These are phyloP conservation scores for Prolemur simus DNA, from an alignment of 2,113 vertebrate species.

Conservation along the genomic window DNA sequence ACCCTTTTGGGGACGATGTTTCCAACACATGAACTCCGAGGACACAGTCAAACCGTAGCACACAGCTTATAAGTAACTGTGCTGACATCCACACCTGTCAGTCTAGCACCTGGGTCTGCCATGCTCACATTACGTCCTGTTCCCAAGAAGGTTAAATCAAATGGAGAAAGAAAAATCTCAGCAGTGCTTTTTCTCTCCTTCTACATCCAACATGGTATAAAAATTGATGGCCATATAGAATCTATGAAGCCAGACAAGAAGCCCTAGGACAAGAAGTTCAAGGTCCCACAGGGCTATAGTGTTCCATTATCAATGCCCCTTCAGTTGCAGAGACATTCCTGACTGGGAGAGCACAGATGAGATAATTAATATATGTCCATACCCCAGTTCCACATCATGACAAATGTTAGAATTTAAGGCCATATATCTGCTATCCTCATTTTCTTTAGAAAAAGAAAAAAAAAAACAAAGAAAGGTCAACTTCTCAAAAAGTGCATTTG, in stretches of 20 bases:
- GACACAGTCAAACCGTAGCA: not conserved
- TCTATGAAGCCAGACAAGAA: not conserved
- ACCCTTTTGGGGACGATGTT: not conserved
- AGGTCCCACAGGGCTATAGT: not conserved
- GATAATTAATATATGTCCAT: not conserved
- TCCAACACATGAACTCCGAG: not conserved
- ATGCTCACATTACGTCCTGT: not conserved
- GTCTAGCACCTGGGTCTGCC: not conserved
- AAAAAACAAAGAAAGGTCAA: not conserved
- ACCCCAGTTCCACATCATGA: not conserved
- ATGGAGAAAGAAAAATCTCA: not conserved
- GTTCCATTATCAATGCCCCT: not conserved
- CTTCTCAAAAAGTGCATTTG: not conserved
- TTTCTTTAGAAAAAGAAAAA: not conserved
- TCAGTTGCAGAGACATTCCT: not conserved
- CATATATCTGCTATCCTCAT: not conserved
- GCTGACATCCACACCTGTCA: not conserved
- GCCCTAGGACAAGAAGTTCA: not conserved
- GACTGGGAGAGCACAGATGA: not conserved
- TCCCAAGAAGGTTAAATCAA: not conserved
- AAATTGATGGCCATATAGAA: not conserved
- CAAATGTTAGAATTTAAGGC: conserved; percentile 10
- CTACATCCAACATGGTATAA: not conserved
- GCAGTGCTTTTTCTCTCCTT: not conserved
- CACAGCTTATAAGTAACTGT: not conserved